phyloP scores from a whole-genome alignment of 2,113 vertebrate genomes.

The Actenoides hombroni region DNA sequence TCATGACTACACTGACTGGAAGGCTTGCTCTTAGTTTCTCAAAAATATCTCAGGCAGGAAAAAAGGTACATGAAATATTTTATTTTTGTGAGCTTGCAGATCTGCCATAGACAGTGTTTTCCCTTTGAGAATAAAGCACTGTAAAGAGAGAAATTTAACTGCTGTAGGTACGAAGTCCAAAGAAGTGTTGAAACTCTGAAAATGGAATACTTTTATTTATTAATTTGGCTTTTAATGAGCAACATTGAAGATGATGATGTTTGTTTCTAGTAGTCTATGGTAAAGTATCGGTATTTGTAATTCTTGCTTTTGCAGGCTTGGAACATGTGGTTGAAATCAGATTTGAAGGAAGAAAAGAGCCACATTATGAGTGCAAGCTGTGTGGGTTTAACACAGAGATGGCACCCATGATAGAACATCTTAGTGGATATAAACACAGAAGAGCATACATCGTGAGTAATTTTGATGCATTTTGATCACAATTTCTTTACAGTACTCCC shows the following conservation, averaged over 20 bases:
- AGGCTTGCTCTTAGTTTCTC: neutral
- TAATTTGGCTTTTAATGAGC: neutral
- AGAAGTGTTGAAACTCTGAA: neutral
- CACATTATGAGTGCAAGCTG: conserved; percentile 42
- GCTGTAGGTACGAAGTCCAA: neutral
- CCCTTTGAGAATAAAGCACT: neutral
- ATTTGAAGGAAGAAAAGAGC: conserved; percentile 47
- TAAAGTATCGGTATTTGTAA: neutral
- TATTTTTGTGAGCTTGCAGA: neutral
- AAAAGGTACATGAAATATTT: neutral
- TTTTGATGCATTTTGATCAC: neutral
- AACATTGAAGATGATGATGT: neutral
- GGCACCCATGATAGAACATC: conserved; percentile 63
- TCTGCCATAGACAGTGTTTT: neutral
- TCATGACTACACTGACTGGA: neutral
- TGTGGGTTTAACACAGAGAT: conserved; percentile 48
- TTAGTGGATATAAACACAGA: conserved; percentile 63
- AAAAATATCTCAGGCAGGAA: neutral
- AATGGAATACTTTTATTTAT: neutral
- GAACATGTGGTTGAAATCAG: conserved; percentile 59
- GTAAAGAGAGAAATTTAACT: neutral
- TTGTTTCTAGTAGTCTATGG: neutral
- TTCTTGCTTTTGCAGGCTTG: conserved; percentile 41
- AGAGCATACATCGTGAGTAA: conserved; percentile 55
- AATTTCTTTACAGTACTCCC: neutral